A percentile compares a stretch with the other conserved stretches of the same genome.
phyloP scores from a whole-genome alignment of 2,113 vertebrate species.

The Condylura cristata region DNA sequence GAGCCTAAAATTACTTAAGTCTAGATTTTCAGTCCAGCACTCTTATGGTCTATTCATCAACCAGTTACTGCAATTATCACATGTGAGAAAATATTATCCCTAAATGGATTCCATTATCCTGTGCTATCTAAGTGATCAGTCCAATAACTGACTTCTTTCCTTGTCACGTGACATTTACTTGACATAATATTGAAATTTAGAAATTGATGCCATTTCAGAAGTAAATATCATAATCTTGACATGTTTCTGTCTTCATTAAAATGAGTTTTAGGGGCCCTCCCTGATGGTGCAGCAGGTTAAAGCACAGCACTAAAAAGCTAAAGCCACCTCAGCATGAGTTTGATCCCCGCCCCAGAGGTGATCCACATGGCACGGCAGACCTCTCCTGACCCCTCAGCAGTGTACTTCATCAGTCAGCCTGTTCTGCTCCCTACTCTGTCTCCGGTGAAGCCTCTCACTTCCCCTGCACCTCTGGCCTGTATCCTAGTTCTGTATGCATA shows the following conservation, averaged over 20 bases:
- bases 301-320: not conserved
- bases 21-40: not conserved
- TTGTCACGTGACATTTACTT: not conserved
- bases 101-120: not conserved
- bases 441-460: no score
- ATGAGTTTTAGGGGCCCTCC: not conserved
- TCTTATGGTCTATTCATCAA: not conserved
- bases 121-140: not conserved
- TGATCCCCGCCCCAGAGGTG: no score
- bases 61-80: not conserved
- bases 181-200: not conserved
- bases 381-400: no score
- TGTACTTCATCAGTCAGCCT: no score
- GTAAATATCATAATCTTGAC: not conserved
- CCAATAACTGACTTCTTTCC: not conserved
- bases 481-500: no score
- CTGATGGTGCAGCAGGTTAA: no score
- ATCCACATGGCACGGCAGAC: no score
- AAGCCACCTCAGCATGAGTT: no score
- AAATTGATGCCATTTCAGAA: constrained; percentile 8
- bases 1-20: not conserved
- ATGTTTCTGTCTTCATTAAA: constrained; percentile 49
- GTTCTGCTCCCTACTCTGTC: no score
- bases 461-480: no score
- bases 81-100: constrained; percentile 7